Evolutionary conservation across 2,113 vertebrate genomes (phyloP).

Genomic region (Trichomycterus rosablanca): DNA sequence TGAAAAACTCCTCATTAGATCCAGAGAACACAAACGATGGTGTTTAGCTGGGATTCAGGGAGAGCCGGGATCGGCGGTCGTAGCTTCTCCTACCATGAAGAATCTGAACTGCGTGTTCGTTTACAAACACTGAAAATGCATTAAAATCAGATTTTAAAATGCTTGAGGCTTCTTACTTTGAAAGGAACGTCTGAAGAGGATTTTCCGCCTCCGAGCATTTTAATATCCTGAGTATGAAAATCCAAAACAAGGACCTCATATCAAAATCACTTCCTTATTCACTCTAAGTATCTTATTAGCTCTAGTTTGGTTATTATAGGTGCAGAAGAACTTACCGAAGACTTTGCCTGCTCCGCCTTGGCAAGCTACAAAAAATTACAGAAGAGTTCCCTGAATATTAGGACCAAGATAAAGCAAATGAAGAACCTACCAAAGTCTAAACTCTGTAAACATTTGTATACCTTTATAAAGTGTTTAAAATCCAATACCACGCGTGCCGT

Average conservation of each 20-base stretch:
- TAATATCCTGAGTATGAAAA: constrained; percentile 7
- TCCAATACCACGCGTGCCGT: too few relatives aligned
- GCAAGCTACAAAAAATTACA: constrained; percentile 41
- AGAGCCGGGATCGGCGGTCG: too few relatives aligned
- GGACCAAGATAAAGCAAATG: neutral
- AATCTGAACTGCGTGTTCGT: too few relatives aligned
- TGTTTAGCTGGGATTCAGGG: too few relatives aligned
- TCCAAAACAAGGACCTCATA: neutral
- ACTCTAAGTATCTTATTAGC: constrained; percentile 2
- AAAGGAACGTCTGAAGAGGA: constrained; percentile 12
- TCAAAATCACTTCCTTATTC: neutral
- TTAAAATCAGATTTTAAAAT: constrained; percentile 29
- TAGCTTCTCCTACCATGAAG: too few relatives aligned
- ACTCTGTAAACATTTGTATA: neutral
- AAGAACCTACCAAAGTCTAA: neutral
- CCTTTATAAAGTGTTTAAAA: too few relatives aligned
- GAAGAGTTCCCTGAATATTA: constrained; percentile 7
- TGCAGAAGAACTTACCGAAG: constrained; percentile 44
- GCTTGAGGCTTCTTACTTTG: constrained; percentile 10
- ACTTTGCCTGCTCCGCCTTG: constrained; percentile 48
- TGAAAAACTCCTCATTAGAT: too few relatives aligned
- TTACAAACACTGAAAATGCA: too few relatives aligned
- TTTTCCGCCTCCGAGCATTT: constrained; percentile 16
- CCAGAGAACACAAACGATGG: too few relatives aligned
- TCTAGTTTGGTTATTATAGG: constrained; percentile 13